A percentile compares a stretch with the other conserved stretches of the same genome.
Evolutionary conservation across 2,113 vertebrate species (phyloP).

Genomic region (Sialia sialis): DNA sequence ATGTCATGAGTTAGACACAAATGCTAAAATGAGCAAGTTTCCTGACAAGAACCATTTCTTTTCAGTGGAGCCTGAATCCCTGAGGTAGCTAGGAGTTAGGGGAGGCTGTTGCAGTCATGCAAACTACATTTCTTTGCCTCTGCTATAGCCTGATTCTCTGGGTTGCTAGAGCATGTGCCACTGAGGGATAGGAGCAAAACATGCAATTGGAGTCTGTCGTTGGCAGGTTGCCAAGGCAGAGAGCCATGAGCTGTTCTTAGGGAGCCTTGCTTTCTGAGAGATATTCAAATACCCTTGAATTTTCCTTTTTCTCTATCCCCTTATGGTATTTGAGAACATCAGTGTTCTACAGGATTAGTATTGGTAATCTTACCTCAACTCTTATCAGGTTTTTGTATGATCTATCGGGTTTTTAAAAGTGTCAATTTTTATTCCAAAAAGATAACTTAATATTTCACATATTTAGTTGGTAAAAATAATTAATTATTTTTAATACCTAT

Average conservation of each 20-base stretch:
- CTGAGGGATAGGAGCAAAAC: background rate
- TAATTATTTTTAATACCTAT: background rate
- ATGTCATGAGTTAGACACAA: background rate
- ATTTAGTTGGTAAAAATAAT: background rate
- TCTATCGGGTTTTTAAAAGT: background rate
- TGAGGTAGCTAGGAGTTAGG: background rate
- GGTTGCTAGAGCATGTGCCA: background rate
- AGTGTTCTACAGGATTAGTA: background rate
- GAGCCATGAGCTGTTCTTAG: accelerated
- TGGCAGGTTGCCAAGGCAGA: background rate
- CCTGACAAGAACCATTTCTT: background rate
- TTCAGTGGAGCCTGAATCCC: background rate
- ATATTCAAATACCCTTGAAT: background rate
- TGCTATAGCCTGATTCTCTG: background rate
- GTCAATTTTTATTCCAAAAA: background rate
- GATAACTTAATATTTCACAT: background rate
- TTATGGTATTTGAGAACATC: background rate
- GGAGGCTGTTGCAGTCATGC: background rate
- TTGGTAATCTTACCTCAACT: background rate
- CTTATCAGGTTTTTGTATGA: background rate
- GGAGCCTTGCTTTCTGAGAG: background rate
- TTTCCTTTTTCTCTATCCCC: background rate
- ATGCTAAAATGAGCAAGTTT: background rate
- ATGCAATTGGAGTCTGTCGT: background rate
- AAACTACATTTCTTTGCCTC: background rate